Evolutionary conservation across 2,113 vertebrate genomes (phyloP).

Genomic region (Tyto alba): DNA sequence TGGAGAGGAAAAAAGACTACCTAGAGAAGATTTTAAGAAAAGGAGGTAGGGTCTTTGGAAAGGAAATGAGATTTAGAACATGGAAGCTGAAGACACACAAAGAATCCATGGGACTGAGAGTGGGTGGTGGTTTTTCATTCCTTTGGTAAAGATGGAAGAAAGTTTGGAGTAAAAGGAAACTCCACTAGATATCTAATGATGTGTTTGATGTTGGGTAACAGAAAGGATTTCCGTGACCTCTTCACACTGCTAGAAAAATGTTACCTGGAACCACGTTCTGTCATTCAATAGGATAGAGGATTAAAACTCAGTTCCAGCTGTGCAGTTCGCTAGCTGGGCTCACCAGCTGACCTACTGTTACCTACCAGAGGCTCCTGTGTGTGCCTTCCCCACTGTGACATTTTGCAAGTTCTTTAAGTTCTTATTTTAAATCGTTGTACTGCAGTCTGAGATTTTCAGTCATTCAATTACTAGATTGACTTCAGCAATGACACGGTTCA

Average conservation of each 20-base stretch:
- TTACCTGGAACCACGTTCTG: neutral
- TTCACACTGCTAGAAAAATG: neutral
- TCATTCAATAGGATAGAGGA: neutral
- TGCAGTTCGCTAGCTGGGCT: neutral
- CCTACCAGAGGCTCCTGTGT: rapidly evolving
- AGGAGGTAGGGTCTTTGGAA: neutral
- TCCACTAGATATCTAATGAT: neutral
- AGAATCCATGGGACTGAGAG: neutral
- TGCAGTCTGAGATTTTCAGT: neutral
- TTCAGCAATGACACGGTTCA: neutral
- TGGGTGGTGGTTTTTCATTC: neutral
- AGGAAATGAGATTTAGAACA: neutral
- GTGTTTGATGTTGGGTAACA: neutral
- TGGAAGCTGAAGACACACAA: neutral
- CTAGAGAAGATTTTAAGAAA: neutral
- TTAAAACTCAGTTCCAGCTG: neutral
- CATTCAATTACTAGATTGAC: neutral
- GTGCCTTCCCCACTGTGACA: rapidly evolving
- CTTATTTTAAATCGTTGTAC: neutral
- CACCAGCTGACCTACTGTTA: neutral
- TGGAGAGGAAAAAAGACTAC: neutral
- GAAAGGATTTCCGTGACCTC: neutral
- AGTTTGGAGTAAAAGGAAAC: neutral
- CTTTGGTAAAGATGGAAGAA: neutral
- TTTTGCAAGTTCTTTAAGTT: neutral